A percentile compares a stretch with the other conserved stretches of the same genome.
phyloP scores from a whole-genome alignment of 2,888 invertebrate genomes.

The Pinctada fucata region DNA sequence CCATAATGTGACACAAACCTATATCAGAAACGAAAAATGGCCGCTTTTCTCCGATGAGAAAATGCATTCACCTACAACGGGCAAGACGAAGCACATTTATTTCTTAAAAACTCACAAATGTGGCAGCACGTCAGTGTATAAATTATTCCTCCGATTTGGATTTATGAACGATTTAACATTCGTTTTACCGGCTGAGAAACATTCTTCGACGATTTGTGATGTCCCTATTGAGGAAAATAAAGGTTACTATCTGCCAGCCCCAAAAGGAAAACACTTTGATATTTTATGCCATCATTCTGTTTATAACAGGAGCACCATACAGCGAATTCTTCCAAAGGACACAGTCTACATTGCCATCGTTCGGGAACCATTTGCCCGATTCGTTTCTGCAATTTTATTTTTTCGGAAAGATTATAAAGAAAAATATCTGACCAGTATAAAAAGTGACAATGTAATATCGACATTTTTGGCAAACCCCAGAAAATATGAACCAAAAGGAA shows the following conservation, averaged over 20 bases:
- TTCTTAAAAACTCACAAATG: constrained; percentile 61
- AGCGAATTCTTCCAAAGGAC: constrained; percentile 64
- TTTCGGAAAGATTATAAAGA: constrained; percentile 65
- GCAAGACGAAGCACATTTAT: constrained; percentile 39
- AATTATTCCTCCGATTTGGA: constrained; percentile 55
- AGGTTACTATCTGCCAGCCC: constrained; percentile 36
- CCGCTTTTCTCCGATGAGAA: no score
- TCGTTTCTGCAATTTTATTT: constrained; percentile 68
- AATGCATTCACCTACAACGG: no score
- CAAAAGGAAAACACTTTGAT: constrained; percentile 46
- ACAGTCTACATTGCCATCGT: constrained; percentile 70
- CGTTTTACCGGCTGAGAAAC: constrained; percentile 44
- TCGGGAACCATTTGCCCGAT: constrained; percentile 71
- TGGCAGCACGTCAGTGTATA: constrained; percentile 56
- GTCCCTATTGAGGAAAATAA: constrained; percentile 45
- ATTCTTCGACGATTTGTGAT: neutral
- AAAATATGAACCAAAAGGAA: constrained; percentile 58
- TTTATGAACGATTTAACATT: constrained; percentile 50
- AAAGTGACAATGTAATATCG: constrained; percentile 49
- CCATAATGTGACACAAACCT: no score
- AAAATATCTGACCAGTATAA: constrained; percentile 54
- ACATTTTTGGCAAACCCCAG: constrained; percentile 66
- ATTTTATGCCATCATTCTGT: constrained; percentile 68
- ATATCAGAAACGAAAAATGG: no score
- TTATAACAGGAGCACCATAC: constrained; percentile 65